These are phyloP conservation scores for Octodonta nipae DNA, from an alignment of 2,888 invertebrate species.

Conservation along the genomic window DNA sequence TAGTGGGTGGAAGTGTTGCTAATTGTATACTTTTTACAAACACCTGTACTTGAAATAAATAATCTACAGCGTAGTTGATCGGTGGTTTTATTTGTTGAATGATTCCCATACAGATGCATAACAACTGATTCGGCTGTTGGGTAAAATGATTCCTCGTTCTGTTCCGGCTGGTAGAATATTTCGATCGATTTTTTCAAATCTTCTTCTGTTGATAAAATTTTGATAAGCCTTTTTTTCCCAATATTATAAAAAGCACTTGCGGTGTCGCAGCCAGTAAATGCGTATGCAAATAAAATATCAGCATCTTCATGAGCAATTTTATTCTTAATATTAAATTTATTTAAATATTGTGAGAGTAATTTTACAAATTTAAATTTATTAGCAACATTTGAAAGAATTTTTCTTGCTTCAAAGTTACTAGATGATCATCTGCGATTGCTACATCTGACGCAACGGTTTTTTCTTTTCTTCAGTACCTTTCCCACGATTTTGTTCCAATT, in stretches of 20 bases:
- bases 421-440: constrained; percentile 1
- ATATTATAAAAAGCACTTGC: constrained; percentile 1
- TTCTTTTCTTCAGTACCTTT: constrained; percentile 1
- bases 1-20: constrained; percentile 1
- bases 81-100: background rate
- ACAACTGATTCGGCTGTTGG: background rate
- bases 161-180: background rate
- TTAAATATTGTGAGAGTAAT: background rate
- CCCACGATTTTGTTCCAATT: constrained; percentile 1
- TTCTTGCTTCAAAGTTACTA: constrained; percentile 1
- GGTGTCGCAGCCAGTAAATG: constrained; percentile 1
- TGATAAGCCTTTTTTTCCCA: background rate
- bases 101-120: background rate
- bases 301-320: constrained; percentile 1
- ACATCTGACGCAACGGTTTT: constrained; percentile 1
- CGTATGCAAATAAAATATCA: constrained; percentile 1
- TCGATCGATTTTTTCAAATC: background rate
- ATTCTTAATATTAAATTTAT: background rate
- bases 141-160: background rate
- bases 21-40: background rate
- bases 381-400: constrained; percentile 1
- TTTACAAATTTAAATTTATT: constrained; percentile 1
- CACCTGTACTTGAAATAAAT: constrained; percentile 1
- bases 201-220: constrained; percentile 1
- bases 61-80: constrained; percentile 1